Percentiles rank a stretch among this genome's conserved stretches.
Conservation (phyloP, 2,113 vertebrate genomes). For the Podarcis muralis region DNA sequence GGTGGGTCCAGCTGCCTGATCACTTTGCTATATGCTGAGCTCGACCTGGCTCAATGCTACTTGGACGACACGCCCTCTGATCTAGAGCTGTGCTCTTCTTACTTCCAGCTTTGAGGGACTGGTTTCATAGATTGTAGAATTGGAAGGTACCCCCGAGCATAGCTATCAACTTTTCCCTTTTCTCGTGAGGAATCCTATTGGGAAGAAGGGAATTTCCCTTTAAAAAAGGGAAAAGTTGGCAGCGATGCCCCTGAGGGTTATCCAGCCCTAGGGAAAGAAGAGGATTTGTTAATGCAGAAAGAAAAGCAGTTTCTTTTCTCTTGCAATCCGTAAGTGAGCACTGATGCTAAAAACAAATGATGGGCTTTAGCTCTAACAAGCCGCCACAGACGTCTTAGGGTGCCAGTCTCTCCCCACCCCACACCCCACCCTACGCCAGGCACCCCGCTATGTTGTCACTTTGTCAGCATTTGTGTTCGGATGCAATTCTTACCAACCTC, state of each 20-base stretch:
- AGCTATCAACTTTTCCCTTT: no score
- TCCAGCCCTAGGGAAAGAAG: background rate
- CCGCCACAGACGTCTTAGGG: background rate
- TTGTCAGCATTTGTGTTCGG: background rate
- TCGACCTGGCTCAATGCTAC: background rate
- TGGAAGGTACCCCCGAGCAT: no score
- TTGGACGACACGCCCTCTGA: background rate
- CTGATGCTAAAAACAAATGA: background rate
- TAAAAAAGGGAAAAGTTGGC: no score
- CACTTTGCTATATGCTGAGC: no score
- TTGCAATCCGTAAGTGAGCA: background rate
- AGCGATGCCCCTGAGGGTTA: background rate
- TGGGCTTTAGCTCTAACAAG: background rate
- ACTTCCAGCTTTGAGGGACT: background rate
- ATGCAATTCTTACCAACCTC: constrained; percentile 1
- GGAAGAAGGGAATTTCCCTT: no score
- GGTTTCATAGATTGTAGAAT: no score
- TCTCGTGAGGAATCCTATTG: no score
- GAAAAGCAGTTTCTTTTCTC: background rate
- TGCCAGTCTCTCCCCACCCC: background rate
- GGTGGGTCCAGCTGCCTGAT: no score
- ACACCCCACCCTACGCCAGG: background rate
- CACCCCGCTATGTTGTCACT: no score
- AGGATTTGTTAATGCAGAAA: background rate
- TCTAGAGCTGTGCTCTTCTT: background rate